phyloP scores from a whole-genome alignment of 1,140 invertebrate genomes.

The Apocrypta bakeri region DNA sequence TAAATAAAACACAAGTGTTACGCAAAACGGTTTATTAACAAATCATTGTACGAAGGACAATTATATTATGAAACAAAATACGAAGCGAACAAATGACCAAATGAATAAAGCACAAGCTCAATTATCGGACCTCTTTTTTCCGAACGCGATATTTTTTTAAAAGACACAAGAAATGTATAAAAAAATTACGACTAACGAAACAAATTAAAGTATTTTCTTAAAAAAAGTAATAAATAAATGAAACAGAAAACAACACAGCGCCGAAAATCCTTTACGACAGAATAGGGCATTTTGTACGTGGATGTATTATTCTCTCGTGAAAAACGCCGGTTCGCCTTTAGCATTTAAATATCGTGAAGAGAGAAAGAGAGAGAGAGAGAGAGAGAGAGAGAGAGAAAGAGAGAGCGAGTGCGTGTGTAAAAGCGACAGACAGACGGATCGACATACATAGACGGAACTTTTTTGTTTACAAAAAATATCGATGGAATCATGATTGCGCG shows the following conservation, averaged over 20 bases:
- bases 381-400: no score
- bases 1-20: neutral
- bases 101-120: conserved; percentile 40
- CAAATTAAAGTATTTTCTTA: conserved; percentile 46
- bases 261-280: conserved; percentile 38
- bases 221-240: neutral
- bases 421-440: no score
- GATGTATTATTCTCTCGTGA: conserved; percentile 13
- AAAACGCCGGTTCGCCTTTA: conserved; percentile 29
- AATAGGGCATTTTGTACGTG: conserved; percentile 39
- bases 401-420: no score
- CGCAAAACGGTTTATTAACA: neutral
- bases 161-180: neutral
- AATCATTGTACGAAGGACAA: neutral
- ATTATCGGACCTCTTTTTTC: conserved; percentile 48
- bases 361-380: no score
- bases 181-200: conserved; percentile 5
- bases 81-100: conserved; percentile 37
- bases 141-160: conserved; percentile 47
- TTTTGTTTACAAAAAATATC: conserved; percentile 4
- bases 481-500: conserved; percentile 48
- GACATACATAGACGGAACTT: no score
- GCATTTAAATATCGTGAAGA: conserved; percentile 46
- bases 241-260: neutral
- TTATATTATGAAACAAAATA: conserved; percentile 14